Base-by-base conservation (phyloP, 2,888 invertebrate species). In the Eupeodes latifasciatus region DNA sequence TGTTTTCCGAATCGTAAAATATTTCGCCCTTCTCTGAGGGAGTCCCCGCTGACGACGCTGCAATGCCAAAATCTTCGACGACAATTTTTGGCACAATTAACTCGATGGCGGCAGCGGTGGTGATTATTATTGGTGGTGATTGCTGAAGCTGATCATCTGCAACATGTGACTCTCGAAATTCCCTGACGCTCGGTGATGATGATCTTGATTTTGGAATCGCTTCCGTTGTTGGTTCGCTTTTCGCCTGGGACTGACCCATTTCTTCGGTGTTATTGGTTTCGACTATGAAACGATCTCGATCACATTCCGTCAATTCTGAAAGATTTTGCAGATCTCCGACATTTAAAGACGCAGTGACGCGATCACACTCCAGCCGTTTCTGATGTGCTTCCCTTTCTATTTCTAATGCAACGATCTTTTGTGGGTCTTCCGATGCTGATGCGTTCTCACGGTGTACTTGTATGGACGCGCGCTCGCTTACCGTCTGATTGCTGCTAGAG, bases 81-180 rank as follows among this genome's bases (percentile, higher is more conserved):
- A 92, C 92, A 71, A 93, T 93, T 79, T 90, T 92, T 62, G 93
- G 93, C 88, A 93, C 90, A 61, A 91, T 76, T 11, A 90, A 82
- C 47, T 78, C 80, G 4, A n/a, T 47, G 59, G 59, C 19, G 14
- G 34, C 11, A 4, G 10, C n/a, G 34, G 59, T 59, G 5, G 71
- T 0, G 12, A 19, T 4, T 49, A 27, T 53, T 40, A 44, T n/a
- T 74, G 88, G 27, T 80, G 82, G 6, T 71, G 86, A 36, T 79
- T 88, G 51, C 81, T 91, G 9, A 84, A 87, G 47, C 81, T 91
- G 7, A 84, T 90, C 59, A 44, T 86, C 77, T 7, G 59, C 57
- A 88, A 91, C 69, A 27, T 90, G 14, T 69, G 92, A 91, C 86
- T 92, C 93, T 89, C 92, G 93, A 82, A 92, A 92, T 81, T 91